phyloP scores from a whole-genome alignment of 1,140 invertebrate genomes.

The Drosophila nannoptera region DNA sequence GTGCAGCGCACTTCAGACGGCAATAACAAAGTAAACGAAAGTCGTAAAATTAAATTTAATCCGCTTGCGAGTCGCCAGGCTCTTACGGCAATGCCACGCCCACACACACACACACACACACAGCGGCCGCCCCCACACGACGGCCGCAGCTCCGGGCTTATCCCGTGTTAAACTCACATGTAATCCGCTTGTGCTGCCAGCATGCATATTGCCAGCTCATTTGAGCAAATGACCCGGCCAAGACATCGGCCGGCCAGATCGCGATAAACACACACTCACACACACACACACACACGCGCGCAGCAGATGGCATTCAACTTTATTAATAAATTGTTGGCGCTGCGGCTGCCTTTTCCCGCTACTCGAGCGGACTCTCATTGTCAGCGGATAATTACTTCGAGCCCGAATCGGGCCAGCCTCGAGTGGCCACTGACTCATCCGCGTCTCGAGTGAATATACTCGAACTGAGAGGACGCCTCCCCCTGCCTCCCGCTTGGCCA shows the following conservation, averaged over 20 bases:
- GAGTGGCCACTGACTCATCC: conserved; percentile 56
- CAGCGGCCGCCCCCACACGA: conserved; percentile 4
- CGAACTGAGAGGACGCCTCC: too few relatives aligned
- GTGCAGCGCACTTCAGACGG: conserved; percentile 53
- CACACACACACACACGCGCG: conserved; percentile 20
- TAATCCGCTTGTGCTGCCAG: conserved; percentile 50
- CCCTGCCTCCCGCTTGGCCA: too few relatives aligned
- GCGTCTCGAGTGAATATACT: too few relatives aligned
- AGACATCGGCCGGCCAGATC: conserved; percentile 54
- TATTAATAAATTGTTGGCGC: conserved; percentile 62
- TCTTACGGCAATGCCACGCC: conserved; percentile 55
- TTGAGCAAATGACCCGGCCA: conserved; percentile 71
- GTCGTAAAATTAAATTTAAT: conserved; percentile 73
- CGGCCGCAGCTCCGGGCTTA: conserved; percentile 7
- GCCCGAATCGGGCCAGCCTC: conserved; percentile 53
- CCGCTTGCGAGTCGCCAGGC: conserved; percentile 50
- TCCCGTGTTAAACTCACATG: conserved; percentile 32
- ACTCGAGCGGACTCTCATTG: conserved; percentile 66
- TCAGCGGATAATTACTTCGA: conserved; percentile 72
- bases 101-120: too few relatives aligned
- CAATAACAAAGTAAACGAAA: conserved; percentile 40
- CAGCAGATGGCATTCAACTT: conserved; percentile 64
- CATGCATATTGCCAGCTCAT: conserved; percentile 68
- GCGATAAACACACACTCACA: conserved; percentile 50
- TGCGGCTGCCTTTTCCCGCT: conserved; percentile 51